phyloP scores from a whole-genome alignment of 1,140 invertebrate species.

The Temnothorax curvispinosus region DNA sequence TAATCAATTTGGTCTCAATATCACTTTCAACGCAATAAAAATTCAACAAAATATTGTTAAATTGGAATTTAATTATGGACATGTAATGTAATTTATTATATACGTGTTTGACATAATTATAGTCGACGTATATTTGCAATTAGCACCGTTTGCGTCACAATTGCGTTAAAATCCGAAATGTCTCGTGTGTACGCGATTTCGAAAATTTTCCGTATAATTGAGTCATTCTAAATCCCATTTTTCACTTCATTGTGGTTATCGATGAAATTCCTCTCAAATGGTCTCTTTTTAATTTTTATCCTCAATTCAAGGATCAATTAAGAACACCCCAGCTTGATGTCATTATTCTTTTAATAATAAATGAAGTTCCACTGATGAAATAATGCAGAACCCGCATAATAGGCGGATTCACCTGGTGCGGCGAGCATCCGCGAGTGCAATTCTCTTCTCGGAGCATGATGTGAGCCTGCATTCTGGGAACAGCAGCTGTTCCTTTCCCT shows the following conservation, averaged over 20 bases:
- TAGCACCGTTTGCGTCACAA: neutral
- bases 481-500: constrained; percentile 75
- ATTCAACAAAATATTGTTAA: neutral
- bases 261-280: neutral
- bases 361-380: neutral
- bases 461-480: constrained; percentile 68
- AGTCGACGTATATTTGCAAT: neutral
- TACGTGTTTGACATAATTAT: neutral
- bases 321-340: neutral
- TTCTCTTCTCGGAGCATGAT: constrained; percentile 54
- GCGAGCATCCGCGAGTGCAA: constrained; percentile 7
- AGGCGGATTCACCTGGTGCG: constrained; percentile 68
- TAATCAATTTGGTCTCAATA: neutral
- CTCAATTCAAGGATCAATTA: neutral
- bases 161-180: neutral
- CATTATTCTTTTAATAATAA: neutral
- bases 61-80: neutral
- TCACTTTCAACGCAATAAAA: neutral
- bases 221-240: neutral
- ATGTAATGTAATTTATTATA: neutral
- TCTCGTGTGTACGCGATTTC: neutral
- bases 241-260: neutral
- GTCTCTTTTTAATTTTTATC: neutral
- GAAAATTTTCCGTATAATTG: neutral
- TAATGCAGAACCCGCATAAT: neutral